Base-by-base conservation (phyloP, 2,888 invertebrate species). In the Brachyptera risi region DNA sequence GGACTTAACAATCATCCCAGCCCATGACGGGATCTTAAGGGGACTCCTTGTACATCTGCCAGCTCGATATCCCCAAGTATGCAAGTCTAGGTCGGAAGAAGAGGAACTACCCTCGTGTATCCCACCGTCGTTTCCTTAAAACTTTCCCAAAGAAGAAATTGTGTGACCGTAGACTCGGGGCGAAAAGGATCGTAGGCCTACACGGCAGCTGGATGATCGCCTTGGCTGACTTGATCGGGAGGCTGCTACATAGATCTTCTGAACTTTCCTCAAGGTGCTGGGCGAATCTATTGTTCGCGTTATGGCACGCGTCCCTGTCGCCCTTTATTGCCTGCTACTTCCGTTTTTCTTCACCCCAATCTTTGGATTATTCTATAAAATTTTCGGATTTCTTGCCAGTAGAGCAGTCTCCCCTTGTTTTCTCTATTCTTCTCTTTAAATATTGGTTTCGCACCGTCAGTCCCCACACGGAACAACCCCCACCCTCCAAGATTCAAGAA, bases 261-360 rank as follows among this genome's bases (percentile, higher is more conserved):
- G 31, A 11, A n/a, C n/a, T n/a, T 11, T 31, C 31, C 31, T 31
- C 31, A 31, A 31, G 31, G 31, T 31, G 31, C 31, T 31, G 31
- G 7, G 31, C 11, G 31, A 31, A n/a, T 31, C 7, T 11, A 31
- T 31, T 31, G 31, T 31, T 5, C 11, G 5, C 31, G 5, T 11
- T 5, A 7, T 5, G 47, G 47, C 23, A 21, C 47, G 47, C 23
- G 47, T 21, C 23, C 44, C 47, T 3, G 11, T 2, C 24, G 3
- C 23, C 23, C n/a, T 47, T 9, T 47, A 47, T 47, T 23, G 47
- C 23, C 31, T 7, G 31, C 47, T 47, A 47, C 47, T 47, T 47
- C 47, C 47, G 47, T 24, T 47, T 47, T 47, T 21, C 24, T 24
- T 47, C 13, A 17, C 47, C 4, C 4, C 11, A n/a, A 11, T 47